phyloP scores from a whole-genome alignment of 2,888 invertebrate genomes.

The Clanis bilineata region DNA sequence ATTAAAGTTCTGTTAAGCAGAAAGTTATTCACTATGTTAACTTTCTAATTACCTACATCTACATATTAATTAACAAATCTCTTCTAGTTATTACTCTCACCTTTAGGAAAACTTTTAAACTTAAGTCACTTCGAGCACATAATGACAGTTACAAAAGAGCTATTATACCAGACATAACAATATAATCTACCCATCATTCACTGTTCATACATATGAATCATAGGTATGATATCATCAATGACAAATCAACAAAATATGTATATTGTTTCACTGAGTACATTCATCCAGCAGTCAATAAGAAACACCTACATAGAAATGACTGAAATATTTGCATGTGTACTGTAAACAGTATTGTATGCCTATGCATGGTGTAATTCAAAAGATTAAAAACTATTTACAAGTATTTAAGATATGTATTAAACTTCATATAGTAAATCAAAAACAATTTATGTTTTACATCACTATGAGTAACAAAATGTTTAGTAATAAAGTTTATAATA shows the following conservation, averaged over 20 bases:
- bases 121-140: not conserved
- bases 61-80: not conserved
- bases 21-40: not conserved
- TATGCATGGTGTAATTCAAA: not conserved
- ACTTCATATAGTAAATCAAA: not conserved
- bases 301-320: constrained; percentile 1
- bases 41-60: constrained; percentile 4
- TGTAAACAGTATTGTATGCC: not conserved
- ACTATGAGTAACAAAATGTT: not conserved
- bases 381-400: not conserved
- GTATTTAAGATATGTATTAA: not conserved
- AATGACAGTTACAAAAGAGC: not conserved
- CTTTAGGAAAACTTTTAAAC: constrained; percentile 9
- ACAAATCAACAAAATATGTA: constrained; percentile 2
- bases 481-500: not conserved
- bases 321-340: not conserved
- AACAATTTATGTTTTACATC: not conserved
- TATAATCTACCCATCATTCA: constrained; percentile 4
- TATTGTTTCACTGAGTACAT: not conserved
- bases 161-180: not conserved
- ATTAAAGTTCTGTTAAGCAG: not conserved
- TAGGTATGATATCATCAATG: constrained; percentile 11
- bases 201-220: constrained; percentile 16
- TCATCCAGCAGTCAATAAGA: constrained; percentile 8
- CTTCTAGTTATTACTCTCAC: not conserved